Conservation (phyloP, 2,888 invertebrate genomes). For the Griposia aprilina region DNA sequence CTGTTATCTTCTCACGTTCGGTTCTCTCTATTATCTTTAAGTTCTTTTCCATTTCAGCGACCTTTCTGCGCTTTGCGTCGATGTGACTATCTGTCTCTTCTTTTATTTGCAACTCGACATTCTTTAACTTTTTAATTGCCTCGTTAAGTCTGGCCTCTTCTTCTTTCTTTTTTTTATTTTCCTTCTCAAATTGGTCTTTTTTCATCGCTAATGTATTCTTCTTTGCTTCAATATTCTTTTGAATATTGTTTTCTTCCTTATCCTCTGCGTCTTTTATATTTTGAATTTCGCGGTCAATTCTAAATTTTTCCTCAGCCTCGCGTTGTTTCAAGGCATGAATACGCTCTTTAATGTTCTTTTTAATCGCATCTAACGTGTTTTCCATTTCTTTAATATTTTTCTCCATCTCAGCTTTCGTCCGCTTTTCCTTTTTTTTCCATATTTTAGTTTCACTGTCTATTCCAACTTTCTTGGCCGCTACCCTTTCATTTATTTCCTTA, state of each 20-base stretch:
- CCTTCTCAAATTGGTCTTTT: constrained; percentile 32
- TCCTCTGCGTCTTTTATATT: constrained; percentile 15
- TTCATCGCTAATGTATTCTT: background rate
- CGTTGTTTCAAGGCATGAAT: constrained; percentile 16
- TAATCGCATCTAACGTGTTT: background rate
- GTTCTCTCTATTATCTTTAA: background rate
- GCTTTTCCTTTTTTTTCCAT: constrained; percentile 19
- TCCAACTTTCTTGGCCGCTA: background rate
- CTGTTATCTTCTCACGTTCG: background rate
- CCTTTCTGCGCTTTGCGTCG: constrained; percentile 4
- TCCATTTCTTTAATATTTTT: constrained; percentile 9
- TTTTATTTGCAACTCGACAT: background rate
- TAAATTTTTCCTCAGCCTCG: background rate
- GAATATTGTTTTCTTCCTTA: background rate
- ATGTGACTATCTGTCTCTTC: background rate
- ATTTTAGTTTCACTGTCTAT: constrained; percentile 1
- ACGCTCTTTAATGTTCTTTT: constrained; percentile 12
- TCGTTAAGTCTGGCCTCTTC: constrained; percentile 6
- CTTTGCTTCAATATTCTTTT: constrained; percentile 17
- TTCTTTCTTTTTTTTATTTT: background rate
- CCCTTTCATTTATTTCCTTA: background rate
- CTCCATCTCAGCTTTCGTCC: background rate
- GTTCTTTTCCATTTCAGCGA: background rate
- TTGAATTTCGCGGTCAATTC: constrained; percentile 23
- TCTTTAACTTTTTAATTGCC: constrained; percentile 18